Evolutionary conservation across 2,888 invertebrate genomes (phyloP).

Genomic region (Acanthosoma haemorrhoidale): DNA sequence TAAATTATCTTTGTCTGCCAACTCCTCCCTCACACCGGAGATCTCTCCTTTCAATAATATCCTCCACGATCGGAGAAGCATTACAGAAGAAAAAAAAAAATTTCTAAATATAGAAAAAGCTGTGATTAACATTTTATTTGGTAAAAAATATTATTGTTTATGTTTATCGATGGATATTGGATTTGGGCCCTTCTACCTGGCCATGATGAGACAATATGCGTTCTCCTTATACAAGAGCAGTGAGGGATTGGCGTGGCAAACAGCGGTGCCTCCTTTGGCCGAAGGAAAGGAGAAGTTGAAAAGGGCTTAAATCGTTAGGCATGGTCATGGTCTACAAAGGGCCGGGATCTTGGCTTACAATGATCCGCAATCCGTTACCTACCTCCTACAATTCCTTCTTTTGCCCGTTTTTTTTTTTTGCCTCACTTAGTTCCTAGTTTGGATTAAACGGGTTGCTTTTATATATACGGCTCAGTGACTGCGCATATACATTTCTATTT

Average conservation of each 20-base stretch:
- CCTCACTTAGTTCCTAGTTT: neutral
- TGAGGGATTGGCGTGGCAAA: neutral
- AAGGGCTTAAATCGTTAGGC: conserved; percentile 18
- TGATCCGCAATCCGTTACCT: conserved; percentile 1
- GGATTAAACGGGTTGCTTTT: conserved; percentile 7
- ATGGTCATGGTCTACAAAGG: neutral
- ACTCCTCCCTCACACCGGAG: too few relatives aligned
- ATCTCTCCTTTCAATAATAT: too few relatives aligned
- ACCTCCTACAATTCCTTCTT: conserved; percentile 1
- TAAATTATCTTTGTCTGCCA: too few relatives aligned
- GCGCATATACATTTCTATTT: neutral
- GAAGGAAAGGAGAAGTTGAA: conserved; percentile 3
- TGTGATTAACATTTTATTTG: too few relatives aligned
- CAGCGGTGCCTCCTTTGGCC: neutral
- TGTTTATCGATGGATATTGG: neutral
- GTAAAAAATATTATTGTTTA: neutral
- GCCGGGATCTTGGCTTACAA: neutral
- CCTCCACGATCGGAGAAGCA: too few relatives aligned
- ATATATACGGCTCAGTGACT: neutral
- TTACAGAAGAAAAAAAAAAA: too few relatives aligned
- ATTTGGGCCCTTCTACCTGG: neutral
- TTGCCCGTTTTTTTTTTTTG: neutral
- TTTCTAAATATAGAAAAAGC: too few relatives aligned
- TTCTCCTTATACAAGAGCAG: neutral
- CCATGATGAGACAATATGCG: neutral